These are phyloP conservation scores for Papilio protenor DNA, from an alignment of 2,888 invertebrate species.

Conservation along the genomic window DNA sequence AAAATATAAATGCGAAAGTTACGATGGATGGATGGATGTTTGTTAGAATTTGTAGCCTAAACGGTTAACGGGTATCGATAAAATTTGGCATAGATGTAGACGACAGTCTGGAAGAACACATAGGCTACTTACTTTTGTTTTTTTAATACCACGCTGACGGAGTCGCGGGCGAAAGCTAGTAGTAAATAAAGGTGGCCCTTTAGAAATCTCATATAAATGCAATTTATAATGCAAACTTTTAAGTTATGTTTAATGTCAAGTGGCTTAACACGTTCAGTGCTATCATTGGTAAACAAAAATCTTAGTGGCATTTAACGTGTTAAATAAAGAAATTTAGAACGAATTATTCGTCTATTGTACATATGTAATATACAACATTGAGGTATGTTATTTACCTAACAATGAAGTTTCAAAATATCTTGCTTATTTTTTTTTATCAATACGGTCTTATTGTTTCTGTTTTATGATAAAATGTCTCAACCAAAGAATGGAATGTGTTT, in stretches of 20 bases:
- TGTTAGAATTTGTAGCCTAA: too few species aligned
- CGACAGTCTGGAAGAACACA: too few species aligned
- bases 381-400: background rate
- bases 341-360: slow-evolving; percentile 11
- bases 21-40: too few species aligned
- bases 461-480: background rate
- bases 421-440: slow-evolving; percentile 12
- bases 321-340: background rate
- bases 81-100: too few species aligned
- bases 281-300: background rate
- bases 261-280: slow-evolving; percentile 3
- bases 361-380: slow-evolving; percentile 1
- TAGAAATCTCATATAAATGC: background rate
- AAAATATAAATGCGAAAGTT: too few species aligned
- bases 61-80: too few species aligned
- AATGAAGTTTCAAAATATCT: background rate
- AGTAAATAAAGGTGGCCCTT: background rate
- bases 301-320: background rate
- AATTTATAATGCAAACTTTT: slow-evolving; percentile 3
- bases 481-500: background rate
- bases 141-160: too few species aligned
- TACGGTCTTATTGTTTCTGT: background rate
- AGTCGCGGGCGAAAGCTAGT: too few species aligned
- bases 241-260: background rate
- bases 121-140: too few species aligned